Evolutionary conservation across 2,888 invertebrate genomes (phyloP).

Genomic region (Ceratothoa steindachneri): DNA sequence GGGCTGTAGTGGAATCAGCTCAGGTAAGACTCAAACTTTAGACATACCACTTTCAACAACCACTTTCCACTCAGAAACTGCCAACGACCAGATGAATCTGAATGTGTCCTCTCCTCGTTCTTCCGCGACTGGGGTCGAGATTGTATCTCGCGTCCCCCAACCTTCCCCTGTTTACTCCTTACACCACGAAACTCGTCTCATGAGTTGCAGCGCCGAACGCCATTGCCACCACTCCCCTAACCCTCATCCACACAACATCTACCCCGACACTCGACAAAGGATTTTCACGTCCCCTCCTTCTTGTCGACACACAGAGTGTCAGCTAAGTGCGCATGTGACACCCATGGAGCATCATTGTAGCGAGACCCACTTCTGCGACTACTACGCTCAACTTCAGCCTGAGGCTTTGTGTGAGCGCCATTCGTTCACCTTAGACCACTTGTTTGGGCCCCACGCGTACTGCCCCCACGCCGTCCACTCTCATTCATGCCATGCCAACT

Average conservation of each 20-base stretch:
- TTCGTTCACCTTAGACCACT: not conserved
- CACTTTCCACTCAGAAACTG: not conserved
- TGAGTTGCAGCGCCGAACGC: not conserved
- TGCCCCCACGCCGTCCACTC: not conserved
- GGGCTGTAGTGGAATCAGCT: not conserved
- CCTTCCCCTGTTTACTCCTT: not conserved
- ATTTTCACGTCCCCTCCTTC: not conserved
- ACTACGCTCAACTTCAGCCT: not conserved
- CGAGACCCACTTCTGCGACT: not conserved
- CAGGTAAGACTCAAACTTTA: not conserved
- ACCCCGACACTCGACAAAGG: not conserved
- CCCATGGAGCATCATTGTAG: not conserved
- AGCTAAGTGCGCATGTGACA: not conserved
- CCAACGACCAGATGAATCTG: not conserved
- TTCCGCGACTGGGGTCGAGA: not conserved
- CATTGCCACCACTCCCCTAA: not conserved
- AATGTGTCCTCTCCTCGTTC: not conserved
- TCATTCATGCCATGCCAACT: not conserved
- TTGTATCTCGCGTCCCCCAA: not conserved
- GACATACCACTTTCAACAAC: not conserved
- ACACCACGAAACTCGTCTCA: not conserved
- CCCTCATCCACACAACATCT: not conserved
- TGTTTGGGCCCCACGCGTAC: not conserved
- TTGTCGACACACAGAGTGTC: not conserved
- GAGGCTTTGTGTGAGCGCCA: not conserved